These are phyloP conservation scores for fruit fly (Drosophila melanogaster) DNA, from an alignment of 1,140 invertebrate genomes.

Conservation along the genomic window Release_6_plus_ISO1_MT NT_033777.3:6967001-6967500, in stretches of 20 bases:
- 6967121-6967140: constrained; percentile 55
- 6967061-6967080: constrained; percentile 28
- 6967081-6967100: constrained; percentile 25
- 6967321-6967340: constrained; percentile 51
- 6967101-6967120: constrained; percentile 40
- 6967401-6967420: too few species aligned
- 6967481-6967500: too few species aligned
- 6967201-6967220: constrained; percentile 28
- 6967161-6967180: constrained; percentile 58
- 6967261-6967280: constrained; percentile 68
- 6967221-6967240: constrained; percentile 44
- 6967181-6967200: constrained; percentile 45
- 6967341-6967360: too few species aligned
- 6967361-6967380: background rate
- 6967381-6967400: too few species aligned
- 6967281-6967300: constrained; percentile 36
- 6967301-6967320: constrained; percentile 52
- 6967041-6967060: constrained; percentile 52
- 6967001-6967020: background rate
- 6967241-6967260: constrained; percentile 71
- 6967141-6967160: constrained; percentile 37
- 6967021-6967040: constrained; percentile 13
- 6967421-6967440: too few species aligned
- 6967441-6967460: too few species aligned
- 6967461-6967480: too few species aligned